Evolutionary conservation across 2,113 vertebrate genomes (phyloP).

Genomic region (Mirza zaza): DNA sequence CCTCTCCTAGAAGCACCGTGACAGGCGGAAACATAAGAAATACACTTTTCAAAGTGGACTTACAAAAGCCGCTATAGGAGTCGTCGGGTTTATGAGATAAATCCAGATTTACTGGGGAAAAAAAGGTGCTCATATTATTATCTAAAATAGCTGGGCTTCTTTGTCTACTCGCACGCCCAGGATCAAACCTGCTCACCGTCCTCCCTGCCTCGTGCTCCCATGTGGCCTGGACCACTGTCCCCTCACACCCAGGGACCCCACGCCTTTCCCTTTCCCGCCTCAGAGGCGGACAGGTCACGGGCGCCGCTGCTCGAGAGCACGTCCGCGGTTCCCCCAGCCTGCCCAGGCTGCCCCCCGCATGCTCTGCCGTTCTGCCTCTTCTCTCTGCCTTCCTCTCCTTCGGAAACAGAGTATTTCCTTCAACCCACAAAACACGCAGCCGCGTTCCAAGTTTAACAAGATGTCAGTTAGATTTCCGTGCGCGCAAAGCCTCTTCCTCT

Average conservation of each 20-base stretch:
- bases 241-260: too few species aligned
- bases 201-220: too few species aligned
- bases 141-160: neutral
- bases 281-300: neutral
- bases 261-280: neutral
- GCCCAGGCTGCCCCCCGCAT: too few species aligned
- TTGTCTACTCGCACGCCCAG: neutral
- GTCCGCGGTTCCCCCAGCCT: too few species aligned
- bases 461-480: neutral
- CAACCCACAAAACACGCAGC: neutral
- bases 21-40: neutral
- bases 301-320: too few species aligned
- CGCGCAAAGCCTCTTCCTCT: too few species aligned
- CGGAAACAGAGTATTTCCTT: too few species aligned
- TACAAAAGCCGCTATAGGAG: neutral
- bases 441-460: neutral
- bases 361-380: too few species aligned
- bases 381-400: neutral
- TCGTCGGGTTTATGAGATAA: neutral
- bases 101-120: neutral
- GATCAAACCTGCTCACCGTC: too few species aligned
- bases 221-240: too few species aligned
- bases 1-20: neutral
- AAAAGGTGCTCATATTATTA: too few species aligned
- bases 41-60: neutral